Conservation (phyloP, 1,140 invertebrate species). For the Drosophila auraria region DNA sequence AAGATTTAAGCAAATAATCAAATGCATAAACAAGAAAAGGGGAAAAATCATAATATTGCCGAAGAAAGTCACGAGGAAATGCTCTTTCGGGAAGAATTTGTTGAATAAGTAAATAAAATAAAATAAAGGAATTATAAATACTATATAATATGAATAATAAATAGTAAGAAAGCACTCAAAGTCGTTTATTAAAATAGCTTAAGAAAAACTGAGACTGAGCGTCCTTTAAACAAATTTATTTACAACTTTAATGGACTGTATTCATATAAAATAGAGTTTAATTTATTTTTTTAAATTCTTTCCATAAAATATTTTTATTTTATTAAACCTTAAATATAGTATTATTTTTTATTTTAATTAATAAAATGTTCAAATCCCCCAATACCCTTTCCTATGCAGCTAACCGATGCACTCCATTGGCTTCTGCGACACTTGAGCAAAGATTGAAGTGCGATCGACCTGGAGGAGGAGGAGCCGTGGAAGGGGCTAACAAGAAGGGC, state of each 20-base stretch:
- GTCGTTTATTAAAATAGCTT: neutral
- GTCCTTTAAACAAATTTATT: neutral
- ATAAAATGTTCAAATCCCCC: neutral
- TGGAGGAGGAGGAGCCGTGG: neutral
- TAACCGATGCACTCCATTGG: slow-evolving; percentile 35
- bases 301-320: neutral
- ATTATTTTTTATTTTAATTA: neutral
- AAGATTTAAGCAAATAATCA: slow-evolving; percentile 83
- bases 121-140: neutral
- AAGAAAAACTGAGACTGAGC: too few species aligned
- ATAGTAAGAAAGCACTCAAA: neutral
- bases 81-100: slow-evolving; percentile 4
- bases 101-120: neutral
- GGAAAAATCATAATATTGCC: neutral
- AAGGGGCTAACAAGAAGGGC: slow-evolving; percentile 20
- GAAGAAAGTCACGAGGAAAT: neutral
- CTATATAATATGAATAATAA: neutral
- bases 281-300: neutral
- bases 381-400: slow-evolving; percentile 21
- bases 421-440: slow-evolving; percentile 48
- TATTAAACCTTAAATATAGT: neutral
- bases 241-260: too few species aligned
- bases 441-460: slow-evolving; percentile 46
- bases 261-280: neutral
- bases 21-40: slow-evolving; percentile 74